A percentile compares a stretch with the other conserved stretches of the same genome.
Conservation (phyloP, 2,888 invertebrate species). For the Catocala sponsa region DNA sequence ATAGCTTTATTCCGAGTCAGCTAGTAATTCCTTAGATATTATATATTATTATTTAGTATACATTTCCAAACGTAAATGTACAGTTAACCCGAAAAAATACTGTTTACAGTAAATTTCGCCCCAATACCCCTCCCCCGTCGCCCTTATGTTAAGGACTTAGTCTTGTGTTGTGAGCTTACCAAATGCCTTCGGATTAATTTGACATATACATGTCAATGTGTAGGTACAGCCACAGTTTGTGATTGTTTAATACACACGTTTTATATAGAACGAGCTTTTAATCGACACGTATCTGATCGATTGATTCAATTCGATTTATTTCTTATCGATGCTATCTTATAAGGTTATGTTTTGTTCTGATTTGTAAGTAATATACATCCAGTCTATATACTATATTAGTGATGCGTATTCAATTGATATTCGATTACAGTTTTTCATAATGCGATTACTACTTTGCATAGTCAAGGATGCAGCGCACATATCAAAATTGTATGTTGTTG, state of each 20-base stretch:
- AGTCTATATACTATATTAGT: too few species aligned
- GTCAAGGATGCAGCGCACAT: too few species aligned
- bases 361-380: too few species aligned
- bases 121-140: slow-evolving; percentile 24
- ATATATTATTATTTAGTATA: slow-evolving; percentile 1
- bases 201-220: slow-evolving; percentile 56
- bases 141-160: slow-evolving; percentile 50
- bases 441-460: too few species aligned
- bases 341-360: too few species aligned
- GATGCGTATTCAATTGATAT: too few species aligned
- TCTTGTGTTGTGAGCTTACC: slow-evolving; percentile 61
- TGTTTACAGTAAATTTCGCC: slow-evolving; percentile 25
- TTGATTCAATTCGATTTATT: slow-evolving; percentile 19
- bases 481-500: too few species aligned
- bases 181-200: slow-evolving; percentile 54
- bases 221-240: slow-evolving; percentile 44
- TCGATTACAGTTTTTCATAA: too few species aligned
- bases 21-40: too few species aligned
- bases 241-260: slow-evolving; percentile 10
- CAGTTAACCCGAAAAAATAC: slow-evolving; percentile 35
- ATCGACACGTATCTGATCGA: slow-evolving; percentile 6
- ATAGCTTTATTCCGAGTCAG: too few species aligned
- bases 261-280: slow-evolving; percentile 24
- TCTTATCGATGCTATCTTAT: too few species aligned
- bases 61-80: slow-evolving; percentile 39